Percentiles rank a stretch among this genome's conserved stretches.
Evolutionary conservation across 1,140 invertebrate species (phyloP).

Genomic region (Dryas iulia): DNA sequence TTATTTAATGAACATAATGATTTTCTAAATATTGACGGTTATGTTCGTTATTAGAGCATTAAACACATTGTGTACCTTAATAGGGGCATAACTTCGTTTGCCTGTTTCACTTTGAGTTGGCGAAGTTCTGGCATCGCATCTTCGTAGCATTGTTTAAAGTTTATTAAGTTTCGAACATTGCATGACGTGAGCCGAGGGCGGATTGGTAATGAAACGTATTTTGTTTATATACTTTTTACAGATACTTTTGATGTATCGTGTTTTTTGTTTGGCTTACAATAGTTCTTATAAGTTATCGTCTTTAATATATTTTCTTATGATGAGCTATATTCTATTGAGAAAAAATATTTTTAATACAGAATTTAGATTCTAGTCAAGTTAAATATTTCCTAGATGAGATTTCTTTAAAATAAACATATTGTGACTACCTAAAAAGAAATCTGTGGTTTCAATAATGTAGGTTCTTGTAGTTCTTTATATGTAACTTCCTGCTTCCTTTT

Average conservation of each 20-base stretch:
- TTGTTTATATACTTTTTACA: slow-evolving; percentile 18
- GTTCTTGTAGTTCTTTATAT: too few species aligned
- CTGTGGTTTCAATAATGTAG: too few species aligned
- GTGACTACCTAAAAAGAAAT: too few species aligned
- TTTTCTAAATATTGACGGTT: slow-evolving; percentile 15
- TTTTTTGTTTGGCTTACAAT: too few species aligned
- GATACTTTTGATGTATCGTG: neutral
- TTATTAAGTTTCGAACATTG: slow-evolving; percentile 67
- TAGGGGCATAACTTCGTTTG: slow-evolving; percentile 59
- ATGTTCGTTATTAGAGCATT: slow-evolving; percentile 49
- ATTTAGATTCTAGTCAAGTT: too few species aligned
- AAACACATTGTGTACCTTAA: slow-evolving; percentile 58
- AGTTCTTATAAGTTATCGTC: too few species aligned
- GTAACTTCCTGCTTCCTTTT: too few species aligned
- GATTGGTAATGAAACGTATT: slow-evolving; percentile 53
- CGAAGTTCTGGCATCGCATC: slow-evolving; percentile 69
- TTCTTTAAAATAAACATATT: too few species aligned
- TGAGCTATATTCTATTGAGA: too few species aligned
- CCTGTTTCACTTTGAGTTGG: slow-evolving; percentile 59
- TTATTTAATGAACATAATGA: slow-evolving; percentile 6
- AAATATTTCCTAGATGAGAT: too few species aligned
- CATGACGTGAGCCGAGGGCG: slow-evolving; percentile 60
- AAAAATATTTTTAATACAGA: too few species aligned
- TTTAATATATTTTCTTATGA: too few species aligned
- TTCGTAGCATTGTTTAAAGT: slow-evolving; percentile 71